A percentile compares a stretch with the other conserved stretches of the same genome.
These are phyloP conservation scores for Trochalopteron elliotii DNA, from an alignment of 2,113 vertebrate species.

Conservation along the genomic window DNA sequence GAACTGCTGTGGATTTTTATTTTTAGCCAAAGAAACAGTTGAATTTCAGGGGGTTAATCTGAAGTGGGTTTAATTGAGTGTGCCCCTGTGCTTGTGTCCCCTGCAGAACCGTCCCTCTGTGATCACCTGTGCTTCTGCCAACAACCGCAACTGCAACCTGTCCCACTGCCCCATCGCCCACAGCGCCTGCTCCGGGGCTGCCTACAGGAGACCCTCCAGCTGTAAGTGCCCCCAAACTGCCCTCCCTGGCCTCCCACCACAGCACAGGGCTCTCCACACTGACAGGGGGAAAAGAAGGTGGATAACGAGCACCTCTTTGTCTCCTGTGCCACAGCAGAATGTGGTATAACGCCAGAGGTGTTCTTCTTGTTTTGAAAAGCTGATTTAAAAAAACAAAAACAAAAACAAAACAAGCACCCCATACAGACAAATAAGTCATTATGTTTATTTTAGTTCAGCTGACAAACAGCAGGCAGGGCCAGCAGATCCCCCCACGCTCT, in stretches of 20 bases:
- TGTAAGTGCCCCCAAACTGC: constrained; percentile 73
- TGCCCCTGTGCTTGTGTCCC: not conserved
- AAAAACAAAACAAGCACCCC: not conserved
- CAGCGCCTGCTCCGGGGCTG: constrained; percentile 80
- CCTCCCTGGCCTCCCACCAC: not conserved
- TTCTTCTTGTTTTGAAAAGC: not conserved
- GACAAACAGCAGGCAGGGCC: not conserved
- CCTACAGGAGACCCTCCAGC: constrained; percentile 86
- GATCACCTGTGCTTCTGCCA: constrained; percentile 95
- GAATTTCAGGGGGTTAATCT: not conserved
- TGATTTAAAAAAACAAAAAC: not conserved
- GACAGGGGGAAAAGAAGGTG: not conserved
- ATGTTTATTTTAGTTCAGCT: not conserved
- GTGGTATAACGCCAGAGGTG: accelerated
- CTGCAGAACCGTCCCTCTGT: constrained; percentile 94
- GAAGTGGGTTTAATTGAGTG: not conserved
- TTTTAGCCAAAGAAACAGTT: not conserved
- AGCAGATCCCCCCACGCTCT: not conserved
- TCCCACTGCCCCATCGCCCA: constrained; percentile 93
- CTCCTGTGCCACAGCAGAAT: not conserved
- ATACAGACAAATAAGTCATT: not conserved
- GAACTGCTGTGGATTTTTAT: not conserved
- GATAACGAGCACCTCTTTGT: accelerated
- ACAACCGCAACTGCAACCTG: constrained; percentile 94
- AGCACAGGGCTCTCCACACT: accelerated